phyloP scores from a whole-genome alignment of 2,113 vertebrate species.

The Gopherus flavomarginatus region DNA sequence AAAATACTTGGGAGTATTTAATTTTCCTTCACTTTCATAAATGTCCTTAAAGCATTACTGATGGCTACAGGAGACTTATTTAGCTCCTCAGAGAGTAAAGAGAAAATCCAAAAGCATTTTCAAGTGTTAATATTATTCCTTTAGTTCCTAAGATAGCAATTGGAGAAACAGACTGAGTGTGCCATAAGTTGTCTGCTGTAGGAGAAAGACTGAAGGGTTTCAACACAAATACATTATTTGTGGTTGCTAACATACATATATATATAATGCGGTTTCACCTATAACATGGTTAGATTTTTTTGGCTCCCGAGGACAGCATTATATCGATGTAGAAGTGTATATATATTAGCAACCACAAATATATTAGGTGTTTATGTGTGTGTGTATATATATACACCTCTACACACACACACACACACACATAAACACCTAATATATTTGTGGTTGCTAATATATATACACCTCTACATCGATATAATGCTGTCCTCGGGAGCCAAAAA shows the following conservation, averaged over 20 bases:
- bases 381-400: too few species aligned
- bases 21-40: slow-evolving; percentile 2
- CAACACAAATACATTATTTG: background rate
- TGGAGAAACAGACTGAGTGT: background rate
- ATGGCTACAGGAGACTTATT: background rate
- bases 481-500: too few species aligned
- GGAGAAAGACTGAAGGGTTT: background rate
- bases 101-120: background rate
- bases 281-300: too few species aligned
- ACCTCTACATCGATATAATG: too few species aligned
- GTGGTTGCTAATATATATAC: background rate
- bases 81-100: background rate
- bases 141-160: background rate
- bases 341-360: too few species aligned
- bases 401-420: too few species aligned
- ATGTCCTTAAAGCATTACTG: background rate
- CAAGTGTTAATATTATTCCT: background rate
- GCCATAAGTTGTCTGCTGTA: background rate
- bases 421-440: background rate
- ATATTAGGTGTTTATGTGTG: too few species aligned
- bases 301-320: too few species aligned
- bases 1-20: background rate
- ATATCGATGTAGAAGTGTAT: too few species aligned
- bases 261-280: too few species aligned
- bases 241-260: background rate